Conservation (phyloP, 1,140 invertebrate genomes). For the Pteromalus puparum region DNA sequence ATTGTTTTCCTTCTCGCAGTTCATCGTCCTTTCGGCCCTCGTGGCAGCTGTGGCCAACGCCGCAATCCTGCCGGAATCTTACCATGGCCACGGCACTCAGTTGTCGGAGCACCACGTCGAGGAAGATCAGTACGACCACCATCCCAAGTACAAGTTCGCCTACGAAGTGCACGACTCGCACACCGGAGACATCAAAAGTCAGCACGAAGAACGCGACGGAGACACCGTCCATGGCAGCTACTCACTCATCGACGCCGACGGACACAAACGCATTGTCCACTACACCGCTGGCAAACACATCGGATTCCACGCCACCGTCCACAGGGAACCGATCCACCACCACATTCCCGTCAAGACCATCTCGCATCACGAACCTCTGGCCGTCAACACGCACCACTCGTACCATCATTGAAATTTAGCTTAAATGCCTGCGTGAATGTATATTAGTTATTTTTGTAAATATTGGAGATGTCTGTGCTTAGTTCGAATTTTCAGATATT, state of each 20-base stretch:
- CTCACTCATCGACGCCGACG: constrained; percentile 60
- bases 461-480: no score
- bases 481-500: no score
- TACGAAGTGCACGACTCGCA: constrained; percentile 57
- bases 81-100: not conserved
- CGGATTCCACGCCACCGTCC: constrained; percentile 67
- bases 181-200: constrained; percentile 8
- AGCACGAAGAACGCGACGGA: constrained; percentile 56
- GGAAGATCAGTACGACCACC: constrained; percentile 57
- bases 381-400: no score
- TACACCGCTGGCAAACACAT: constrained; percentile 68
- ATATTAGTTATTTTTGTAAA: no score
- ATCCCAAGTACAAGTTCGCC: constrained; percentile 52
- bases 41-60: constrained; percentile 72
- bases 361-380: no score
- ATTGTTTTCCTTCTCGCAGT: constrained; percentile 57
- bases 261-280: constrained; percentile 58
- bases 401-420: no score
- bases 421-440: no score
- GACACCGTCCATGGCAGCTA: constrained; percentile 58
- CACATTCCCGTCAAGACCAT: not conserved
- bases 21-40: constrained; percentile 68
- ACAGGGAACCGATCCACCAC: constrained; percentile 12
- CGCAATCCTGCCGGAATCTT: constrained; percentile 62
- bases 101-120: constrained; percentile 5